phyloP scores from a whole-genome alignment of 2,113 vertebrate species.

The Pedetes capensis region DNA sequence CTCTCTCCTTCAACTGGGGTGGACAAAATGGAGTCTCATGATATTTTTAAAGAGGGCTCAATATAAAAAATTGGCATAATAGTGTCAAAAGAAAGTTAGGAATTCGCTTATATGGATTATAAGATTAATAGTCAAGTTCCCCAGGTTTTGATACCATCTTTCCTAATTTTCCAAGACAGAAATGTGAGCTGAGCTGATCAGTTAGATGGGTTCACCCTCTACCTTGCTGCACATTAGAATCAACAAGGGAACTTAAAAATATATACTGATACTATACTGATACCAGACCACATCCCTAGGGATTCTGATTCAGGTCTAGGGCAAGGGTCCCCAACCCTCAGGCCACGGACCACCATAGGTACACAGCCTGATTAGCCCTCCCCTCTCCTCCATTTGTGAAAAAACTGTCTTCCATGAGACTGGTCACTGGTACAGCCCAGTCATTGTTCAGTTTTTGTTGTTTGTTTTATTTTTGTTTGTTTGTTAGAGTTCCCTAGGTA shows the following conservation, averaged over 20 bases:
- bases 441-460: background rate
- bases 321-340: too few relatives aligned
- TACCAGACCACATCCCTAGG: background rate
- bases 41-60: conserved; percentile 6
- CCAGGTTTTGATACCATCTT: background rate
- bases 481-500: conserved; percentile 18
- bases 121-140: background rate
- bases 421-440: background rate
- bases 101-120: background rate
- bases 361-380: too few relatives aligned
- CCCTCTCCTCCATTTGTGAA: too few relatives aligned
- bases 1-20: background rate
- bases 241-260: background rate
- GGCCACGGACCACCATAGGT: too few relatives aligned
- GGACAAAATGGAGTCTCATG: conserved; percentile 16
- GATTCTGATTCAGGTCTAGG: background rate
- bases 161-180: conserved; percentile 34
- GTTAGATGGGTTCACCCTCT: background rate
- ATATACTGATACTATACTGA: too few relatives aligned
- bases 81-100: conserved; percentile 33
- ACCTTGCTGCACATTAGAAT: background rate
- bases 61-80: conserved; percentile 30
- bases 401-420: too few relatives aligned
- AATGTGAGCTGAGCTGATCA: background rate
- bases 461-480: background rate